phyloP scores from a whole-genome alignment of 2,888 invertebrate species.

The Brachynemurus nebulosus region DNA sequence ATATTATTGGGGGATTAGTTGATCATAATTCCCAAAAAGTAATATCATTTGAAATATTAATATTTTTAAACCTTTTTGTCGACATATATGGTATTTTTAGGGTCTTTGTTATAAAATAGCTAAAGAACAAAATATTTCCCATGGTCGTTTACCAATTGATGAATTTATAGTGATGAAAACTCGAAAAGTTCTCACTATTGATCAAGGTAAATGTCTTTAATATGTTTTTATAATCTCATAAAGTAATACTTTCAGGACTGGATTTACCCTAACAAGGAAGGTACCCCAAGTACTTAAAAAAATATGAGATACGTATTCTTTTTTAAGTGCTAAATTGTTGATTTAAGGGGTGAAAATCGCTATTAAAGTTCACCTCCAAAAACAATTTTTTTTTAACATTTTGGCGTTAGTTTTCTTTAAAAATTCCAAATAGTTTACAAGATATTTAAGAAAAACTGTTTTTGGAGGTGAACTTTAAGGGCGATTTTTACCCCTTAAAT shows the following conservation, averaged over 20 bases:
- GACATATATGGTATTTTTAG: slow-evolving; percentile 29
- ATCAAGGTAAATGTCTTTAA: slow-evolving; percentile 63
- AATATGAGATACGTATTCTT: background rate
- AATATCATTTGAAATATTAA: slow-evolving; percentile 15
- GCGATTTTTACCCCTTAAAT: too few relatives aligned
- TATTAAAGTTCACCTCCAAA: background rate
- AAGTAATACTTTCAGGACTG: too few relatives aligned
- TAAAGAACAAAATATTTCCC: slow-evolving; percentile 55
- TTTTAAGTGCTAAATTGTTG: background rate
- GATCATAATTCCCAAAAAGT: slow-evolving; percentile 95
- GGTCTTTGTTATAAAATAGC: slow-evolving; percentile 79
- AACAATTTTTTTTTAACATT: background rate
- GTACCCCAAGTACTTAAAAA: too few relatives aligned
- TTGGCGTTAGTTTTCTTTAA: too few relatives aligned
- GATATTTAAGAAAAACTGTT: too few relatives aligned
- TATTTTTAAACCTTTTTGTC: background rate
- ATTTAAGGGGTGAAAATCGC: background rate
- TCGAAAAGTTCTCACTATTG: slow-evolving; percentile 86
- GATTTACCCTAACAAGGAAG: too few relatives aligned
- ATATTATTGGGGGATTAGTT: slow-evolving; percentile 93
- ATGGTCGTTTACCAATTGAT: slow-evolving; percentile 77
- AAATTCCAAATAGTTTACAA: too few relatives aligned
- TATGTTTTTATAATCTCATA: background rate
- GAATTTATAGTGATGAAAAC: slow-evolving; percentile 85
- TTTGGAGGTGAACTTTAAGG: too few relatives aligned